These are phyloP conservation scores for Lottia gigantea DNA, from an alignment of 2,888 invertebrate genomes.

Conservation along the genomic window DNA sequence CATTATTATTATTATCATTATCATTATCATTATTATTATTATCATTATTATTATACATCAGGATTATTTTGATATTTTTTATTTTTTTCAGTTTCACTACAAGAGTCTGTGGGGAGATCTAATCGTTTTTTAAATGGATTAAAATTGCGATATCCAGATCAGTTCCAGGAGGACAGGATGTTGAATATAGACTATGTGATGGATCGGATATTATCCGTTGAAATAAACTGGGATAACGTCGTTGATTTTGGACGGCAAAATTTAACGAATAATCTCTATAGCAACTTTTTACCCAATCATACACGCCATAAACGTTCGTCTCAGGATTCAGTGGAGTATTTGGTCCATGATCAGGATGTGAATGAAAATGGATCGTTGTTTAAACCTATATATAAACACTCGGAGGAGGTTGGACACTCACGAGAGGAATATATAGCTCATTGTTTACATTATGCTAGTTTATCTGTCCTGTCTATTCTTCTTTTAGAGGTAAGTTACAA, in stretches of 20 bases:
- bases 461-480: slow-evolving; percentile 32
- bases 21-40: no score
- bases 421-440: slow-evolving; percentile 33
- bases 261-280: neutral
- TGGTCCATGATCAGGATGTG: neutral
- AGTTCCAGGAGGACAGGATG: slow-evolving; percentile 15
- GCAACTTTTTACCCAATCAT: neutral
- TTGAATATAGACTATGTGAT: slow-evolving; percentile 24
- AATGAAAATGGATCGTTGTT: neutral
- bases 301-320: neutral
- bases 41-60: neutral
- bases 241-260: neutral
- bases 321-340: neutral
- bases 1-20: no score
- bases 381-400: neutral
- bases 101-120: slow-evolving; percentile 25
- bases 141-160: slow-evolving; percentile 24
- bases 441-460: slow-evolving; percentile 37
- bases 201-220: neutral
- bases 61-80: neutral
- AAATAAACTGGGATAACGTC: neutral
- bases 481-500: slow-evolving; percentile 33
- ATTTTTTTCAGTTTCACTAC: slow-evolving; percentile 29
- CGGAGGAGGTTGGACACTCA: slow-evolving; percentile 15
- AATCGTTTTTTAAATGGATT: slow-evolving; percentile 26